phyloP scores from a whole-genome alignment of 2,888 invertebrate species.

The Euphydryas editha region DNA sequence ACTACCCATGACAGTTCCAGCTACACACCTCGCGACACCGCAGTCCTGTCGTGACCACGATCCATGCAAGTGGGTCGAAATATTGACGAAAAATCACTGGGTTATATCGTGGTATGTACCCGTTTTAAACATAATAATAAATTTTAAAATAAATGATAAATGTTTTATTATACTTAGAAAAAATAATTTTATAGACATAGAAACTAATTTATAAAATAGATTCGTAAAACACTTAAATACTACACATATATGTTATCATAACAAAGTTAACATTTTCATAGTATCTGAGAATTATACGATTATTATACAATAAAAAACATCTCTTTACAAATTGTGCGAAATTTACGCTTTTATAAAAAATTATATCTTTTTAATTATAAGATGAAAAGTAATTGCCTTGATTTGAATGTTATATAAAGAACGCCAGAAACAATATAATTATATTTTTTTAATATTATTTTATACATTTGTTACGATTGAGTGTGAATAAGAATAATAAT shows the following conservation, averaged over 20 bases:
- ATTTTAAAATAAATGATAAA: not conserved
- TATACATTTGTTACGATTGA: too few species aligned
- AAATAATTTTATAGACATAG: not conserved
- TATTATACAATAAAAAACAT: not conserved
- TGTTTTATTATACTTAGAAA: not conserved
- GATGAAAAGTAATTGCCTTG: not conserved
- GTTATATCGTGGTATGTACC: too few species aligned
- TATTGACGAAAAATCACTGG: too few species aligned
- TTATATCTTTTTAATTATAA: not conserved
- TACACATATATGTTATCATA: not conserved
- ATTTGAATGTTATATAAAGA: not conserved
- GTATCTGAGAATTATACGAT: not conserved
- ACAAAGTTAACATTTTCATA: constrained; percentile 11
- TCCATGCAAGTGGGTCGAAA: too few species aligned
- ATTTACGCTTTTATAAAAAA: constrained; percentile 10
- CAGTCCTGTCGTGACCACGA: too few species aligned
- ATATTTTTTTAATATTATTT: not conserved
- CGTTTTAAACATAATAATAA: too few species aligned
- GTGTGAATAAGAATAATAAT: not conserved
- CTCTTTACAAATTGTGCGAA: constrained; percentile 24
- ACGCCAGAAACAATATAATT: not conserved
- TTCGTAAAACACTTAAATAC: constrained; percentile 1
- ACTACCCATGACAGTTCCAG: too few species aligned
- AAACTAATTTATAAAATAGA: constrained; percentile 1
- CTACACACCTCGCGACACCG: too few species aligned